Evolutionary conservation across 2,113 vertebrate genomes (phyloP), one percentile per base, ranked within the genome.

Genomic region (Brachypteracias leptosomus): DNA sequence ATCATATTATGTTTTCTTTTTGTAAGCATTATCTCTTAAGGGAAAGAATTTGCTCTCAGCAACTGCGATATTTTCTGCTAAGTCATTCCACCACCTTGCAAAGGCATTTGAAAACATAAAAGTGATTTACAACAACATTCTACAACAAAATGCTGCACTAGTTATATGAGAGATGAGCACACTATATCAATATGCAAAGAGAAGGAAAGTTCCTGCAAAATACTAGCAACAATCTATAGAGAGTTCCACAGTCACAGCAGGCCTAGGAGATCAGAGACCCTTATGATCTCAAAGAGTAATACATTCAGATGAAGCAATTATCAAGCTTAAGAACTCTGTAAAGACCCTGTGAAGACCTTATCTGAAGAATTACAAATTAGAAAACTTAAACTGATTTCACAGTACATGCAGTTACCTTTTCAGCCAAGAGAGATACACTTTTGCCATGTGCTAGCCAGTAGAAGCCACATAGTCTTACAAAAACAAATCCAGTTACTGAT

Each of bases 71-170:
- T 80, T 96, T 95, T 95, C 52, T 95, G 94, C 94, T 52, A 92
- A 96, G 95, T 95, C 93, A 91, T 95, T 95, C 77, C 70, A 94
- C 66, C 89, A 95, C 89, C 91, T 96, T 96, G 84, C 62, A 94
- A 94, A 92, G 94, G 68, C 73, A 68, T 72, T 61, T 85, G 35
- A 92, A 95, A 94, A 87, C 77, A 95, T 95, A 85, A 59, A 95
- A 94, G 42, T 92, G 80, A 96, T 95, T 95, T 95, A 92, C 58
- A 78, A 54, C 44, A 88, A 90, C 65, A 74, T 75, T 85, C 84
- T 85, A 81, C 49, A 91, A 90, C 76, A 87, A 94, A 93, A 92
- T 57, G 73, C 72, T 92, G 83, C 80, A 85, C 36, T 33, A 73
- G 79, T 92, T 90, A 38, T 55, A 80, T 6, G 61, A 77, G 51